Base-by-base conservation (phyloP, 2,113 vertebrate genomes). In the Nycticorax nycticorax region DNA sequence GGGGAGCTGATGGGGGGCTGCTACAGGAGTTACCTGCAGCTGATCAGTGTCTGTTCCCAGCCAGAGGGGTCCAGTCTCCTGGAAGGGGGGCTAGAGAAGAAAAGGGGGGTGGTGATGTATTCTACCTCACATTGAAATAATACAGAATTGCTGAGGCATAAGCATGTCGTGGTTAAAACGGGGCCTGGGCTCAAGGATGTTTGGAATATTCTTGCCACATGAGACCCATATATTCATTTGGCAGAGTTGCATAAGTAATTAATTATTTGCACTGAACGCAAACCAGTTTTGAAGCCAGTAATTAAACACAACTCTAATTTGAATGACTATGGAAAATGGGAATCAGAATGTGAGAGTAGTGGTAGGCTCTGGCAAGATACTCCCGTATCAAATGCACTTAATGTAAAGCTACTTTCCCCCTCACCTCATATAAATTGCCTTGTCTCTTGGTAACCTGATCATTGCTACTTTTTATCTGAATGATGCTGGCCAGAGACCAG, bases 401-500 rank as follows among this genome's bases (percentile, higher is more conserved):
- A 10, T 5, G 43, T 28, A 15, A 24, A 64, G 30, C 18, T 87
- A 1, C 68, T 81, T 71, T 22, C n/a, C 19, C 43, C 14, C 35
- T 66, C 20, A 4, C 9, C 32, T 86, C 60, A 4, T 18, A 6
- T 15, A 9, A 39, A 21, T 24, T 35, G 45, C 30, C 1, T 0
- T 30, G 8, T 47, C 48, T 35, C 67, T 27, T 41, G 43, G 10
- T n/a, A 22, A 41, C 13, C 23, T 48, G 2, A 15, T 52, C 6
- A 2, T 27, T 18, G 47, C 10, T 86, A 28, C 23, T 63, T n/a
- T 27, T 84, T 39, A 26, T 57, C 45, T 55, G 20, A 27, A 30
- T 59, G 17, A 84, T 30, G 26, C 0, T 77, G 50, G 37, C 37
- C 19, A 45, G 97, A 82, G 98, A 97, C 96, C 97, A 96, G 92